phyloP scores from a whole-genome alignment of 2,888 invertebrate genomes.

The Apodemia zela region DNA sequence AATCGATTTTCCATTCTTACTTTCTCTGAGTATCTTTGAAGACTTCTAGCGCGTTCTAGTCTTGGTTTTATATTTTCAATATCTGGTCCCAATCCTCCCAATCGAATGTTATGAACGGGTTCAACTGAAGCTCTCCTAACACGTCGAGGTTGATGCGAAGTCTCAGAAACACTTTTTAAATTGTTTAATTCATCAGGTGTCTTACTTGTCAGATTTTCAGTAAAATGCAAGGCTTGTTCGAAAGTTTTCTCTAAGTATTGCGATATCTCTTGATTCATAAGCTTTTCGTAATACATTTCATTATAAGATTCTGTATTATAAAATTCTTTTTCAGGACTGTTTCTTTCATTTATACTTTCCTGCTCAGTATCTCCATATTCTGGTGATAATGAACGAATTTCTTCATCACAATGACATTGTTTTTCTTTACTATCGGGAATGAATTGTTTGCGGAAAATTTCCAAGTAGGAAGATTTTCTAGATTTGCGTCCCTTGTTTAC shows the following conservation, averaged over 20 bases:
- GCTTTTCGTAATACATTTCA: conserved; percentile 65
- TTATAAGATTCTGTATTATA: conserved; percentile 67
- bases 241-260: conserved; percentile 50
- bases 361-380: conserved; percentile 69
- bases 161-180: conserved; percentile 62
- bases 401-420: conserved; percentile 37
- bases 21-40: conserved; percentile 72
- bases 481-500: conserved; percentile 52
- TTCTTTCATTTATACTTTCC: conserved; percentile 53
- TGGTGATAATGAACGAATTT: conserved; percentile 64
- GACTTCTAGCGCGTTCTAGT: conserved; percentile 66
- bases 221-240: conserved; percentile 45
- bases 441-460: conserved; percentile 65
- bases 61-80: conserved; percentile 64
- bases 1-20: conserved; percentile 70
- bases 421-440: conserved; percentile 31
- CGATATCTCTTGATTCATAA: conserved; percentile 49
- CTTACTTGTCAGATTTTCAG: conserved; percentile 32
- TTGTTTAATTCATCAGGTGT: conserved; percentile 41
- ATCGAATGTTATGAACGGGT: conserved; percentile 50
- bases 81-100: conserved; percentile 70
- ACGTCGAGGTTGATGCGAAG: conserved; percentile 50
- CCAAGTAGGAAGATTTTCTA: conserved; percentile 54
- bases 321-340: conserved; percentile 47
- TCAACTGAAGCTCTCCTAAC: conserved; percentile 45